A percentile compares a stretch with the other conserved stretches of the same genome.
Conservation (phyloP, 1,140 invertebrate genomes). For the Leucophenga varia region DNA sequence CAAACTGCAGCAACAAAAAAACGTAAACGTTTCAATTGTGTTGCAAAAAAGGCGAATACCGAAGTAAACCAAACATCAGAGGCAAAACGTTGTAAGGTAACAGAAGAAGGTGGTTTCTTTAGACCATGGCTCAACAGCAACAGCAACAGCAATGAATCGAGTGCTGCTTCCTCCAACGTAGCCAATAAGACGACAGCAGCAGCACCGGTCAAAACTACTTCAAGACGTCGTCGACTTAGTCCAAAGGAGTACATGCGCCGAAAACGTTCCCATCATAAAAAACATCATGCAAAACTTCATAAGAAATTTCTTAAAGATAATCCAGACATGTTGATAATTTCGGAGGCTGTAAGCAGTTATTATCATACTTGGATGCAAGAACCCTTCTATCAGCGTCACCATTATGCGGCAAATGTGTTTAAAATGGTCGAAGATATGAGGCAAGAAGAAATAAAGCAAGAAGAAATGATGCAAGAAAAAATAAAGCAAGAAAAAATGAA, state of each 20-base stretch:
- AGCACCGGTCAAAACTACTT: constrained; percentile 33
- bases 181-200: too few relatives aligned
- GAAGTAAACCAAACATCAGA: constrained; percentile 13
- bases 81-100: too few relatives aligned
- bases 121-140: constrained; percentile 31
- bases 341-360: constrained; percentile 30
- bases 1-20: constrained; percentile 29
- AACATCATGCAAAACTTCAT: constrained; percentile 24
- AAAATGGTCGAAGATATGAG: too few relatives aligned
- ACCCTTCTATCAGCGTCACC: constrained; percentile 27
- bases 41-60: constrained; percentile 9
- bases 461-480: too few relatives aligned
- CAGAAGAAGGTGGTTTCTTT: constrained; percentile 24
- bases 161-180: constrained; percentile 15
- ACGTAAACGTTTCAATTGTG: constrained; percentile 25
- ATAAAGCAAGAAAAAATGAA: too few relatives aligned
- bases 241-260: too few relatives aligned
- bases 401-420: constrained; percentile 10
- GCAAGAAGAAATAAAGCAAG: too few relatives aligned
- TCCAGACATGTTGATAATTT: constrained; percentile 30
- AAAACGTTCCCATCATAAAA: constrained; percentile 29
- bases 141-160: not conserved
- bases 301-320: constrained; percentile 22
- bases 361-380: constrained; percentile 36
- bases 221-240: constrained; percentile 26